Conservation (phyloP, 1,140 invertebrate genomes). For the Drosophila melanica region DNA sequence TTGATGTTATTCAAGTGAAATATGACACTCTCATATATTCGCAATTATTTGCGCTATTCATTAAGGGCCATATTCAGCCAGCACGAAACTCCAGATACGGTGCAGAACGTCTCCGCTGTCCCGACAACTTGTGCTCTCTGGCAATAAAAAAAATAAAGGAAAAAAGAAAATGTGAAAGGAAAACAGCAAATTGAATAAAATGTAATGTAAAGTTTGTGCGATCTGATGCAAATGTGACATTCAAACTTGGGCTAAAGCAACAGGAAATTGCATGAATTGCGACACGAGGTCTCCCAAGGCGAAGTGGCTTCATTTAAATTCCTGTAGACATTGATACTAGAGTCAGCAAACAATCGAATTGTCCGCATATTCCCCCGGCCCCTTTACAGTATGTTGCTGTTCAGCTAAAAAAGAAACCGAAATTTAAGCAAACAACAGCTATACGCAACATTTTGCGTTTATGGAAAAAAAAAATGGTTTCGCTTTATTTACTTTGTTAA, state of each 20-base stretch:
- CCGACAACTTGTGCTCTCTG: neutral
- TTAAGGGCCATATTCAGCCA: slow-evolving; percentile 33
- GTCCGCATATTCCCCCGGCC: neutral
- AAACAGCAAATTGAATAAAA: slow-evolving; percentile 26
- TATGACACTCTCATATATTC: slow-evolving; percentile 78
- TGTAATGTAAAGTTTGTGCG: slow-evolving; percentile 36
- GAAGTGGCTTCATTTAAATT: slow-evolving; percentile 8
- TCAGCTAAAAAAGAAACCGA: neutral
- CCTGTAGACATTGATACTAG: slow-evolving; percentile 11
- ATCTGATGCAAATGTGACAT: slow-evolving; percentile 25
- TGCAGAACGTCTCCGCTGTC: slow-evolving; percentile 5
- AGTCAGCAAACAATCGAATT: slow-evolving; percentile 14
- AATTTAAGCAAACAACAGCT: neutral
- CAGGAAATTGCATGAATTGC: slow-evolving; percentile 21
- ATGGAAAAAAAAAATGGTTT: neutral
- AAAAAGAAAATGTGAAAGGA: slow-evolving; percentile 2
- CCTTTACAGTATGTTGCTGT: neutral
- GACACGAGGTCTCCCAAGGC: neutral
- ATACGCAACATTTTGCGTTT: slow-evolving; percentile 13
- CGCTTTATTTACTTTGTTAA: slow-evolving; percentile 39
- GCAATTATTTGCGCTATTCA: slow-evolving; percentile 80
- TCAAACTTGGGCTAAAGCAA: slow-evolving; percentile 15
- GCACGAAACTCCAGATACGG: slow-evolving; percentile 30
- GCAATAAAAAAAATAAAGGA: neutral
- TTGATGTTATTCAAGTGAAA: slow-evolving; percentile 72